phyloP scores from a whole-genome alignment of 2,797 vertebrate species.

The Xerus rutilus region DNA sequence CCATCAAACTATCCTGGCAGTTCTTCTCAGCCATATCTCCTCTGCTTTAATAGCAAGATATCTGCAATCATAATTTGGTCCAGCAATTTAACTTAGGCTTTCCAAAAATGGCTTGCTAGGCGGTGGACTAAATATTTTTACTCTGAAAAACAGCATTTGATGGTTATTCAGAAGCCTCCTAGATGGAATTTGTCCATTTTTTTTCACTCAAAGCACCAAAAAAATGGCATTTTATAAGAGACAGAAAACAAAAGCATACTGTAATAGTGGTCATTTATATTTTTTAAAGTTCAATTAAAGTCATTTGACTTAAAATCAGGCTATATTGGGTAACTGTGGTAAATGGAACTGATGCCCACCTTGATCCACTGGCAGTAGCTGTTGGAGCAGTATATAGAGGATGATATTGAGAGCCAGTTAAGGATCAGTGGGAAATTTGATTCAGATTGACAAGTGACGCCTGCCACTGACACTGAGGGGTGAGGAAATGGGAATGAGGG shows the following conservation, averaged over 20 bases:
- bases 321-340: not conserved
- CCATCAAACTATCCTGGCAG: not conserved
- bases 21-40: not conserved
- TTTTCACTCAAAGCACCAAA: not conserved
- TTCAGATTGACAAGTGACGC: not conserved
- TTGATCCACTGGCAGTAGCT: not conserved
- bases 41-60: not conserved
- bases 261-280: not conserved
- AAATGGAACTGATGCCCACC: not conserved
- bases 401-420: not conserved
- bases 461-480: not conserved
- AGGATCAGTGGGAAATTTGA: not conserved
- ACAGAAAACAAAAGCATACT: not conserved
- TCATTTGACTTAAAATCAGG: conserved; percentile 17
- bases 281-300: conserved; percentile 7
- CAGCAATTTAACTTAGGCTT: not conserved
- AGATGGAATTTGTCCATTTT: not conserved
- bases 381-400: not conserved
- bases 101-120: not conserved
- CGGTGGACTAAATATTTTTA: not conserved
- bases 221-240: not conserved
- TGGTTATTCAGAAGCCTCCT: not conserved
- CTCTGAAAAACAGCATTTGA: not conserved
- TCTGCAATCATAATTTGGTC: not conserved
- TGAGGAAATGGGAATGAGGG: no score